Conservation (phyloP, 2,113 vertebrate species). For the Lepus americanus region DNA sequence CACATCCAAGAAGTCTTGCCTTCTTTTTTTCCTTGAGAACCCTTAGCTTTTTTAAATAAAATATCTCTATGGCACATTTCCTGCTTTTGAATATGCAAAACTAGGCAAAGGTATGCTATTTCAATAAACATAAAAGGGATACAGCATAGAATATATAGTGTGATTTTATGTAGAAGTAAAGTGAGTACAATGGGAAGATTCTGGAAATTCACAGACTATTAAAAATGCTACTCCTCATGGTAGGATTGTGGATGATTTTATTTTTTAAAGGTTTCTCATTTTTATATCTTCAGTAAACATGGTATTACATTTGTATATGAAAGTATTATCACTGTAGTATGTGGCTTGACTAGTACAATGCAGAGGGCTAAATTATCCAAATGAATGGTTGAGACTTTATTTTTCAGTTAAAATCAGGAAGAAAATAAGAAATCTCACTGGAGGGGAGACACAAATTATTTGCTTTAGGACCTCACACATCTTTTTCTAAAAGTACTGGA, state of each 20-base stretch:
- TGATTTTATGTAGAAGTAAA: neutral
- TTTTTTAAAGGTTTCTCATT: neutral
- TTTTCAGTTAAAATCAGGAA: conserved; percentile 53
- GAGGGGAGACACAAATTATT: neutral
- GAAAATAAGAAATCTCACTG: neutral
- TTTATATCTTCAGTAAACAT: neutral
- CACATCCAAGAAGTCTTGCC: neutral
- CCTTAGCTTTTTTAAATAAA: neutral
- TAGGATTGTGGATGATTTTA: neutral
- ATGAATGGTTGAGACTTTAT: neutral
- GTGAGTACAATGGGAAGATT: neutral
- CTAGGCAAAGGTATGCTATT: neutral
- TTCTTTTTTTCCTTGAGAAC: neutral
- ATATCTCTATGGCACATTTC: neutral
- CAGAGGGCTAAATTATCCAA: neutral
- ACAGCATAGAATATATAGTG: neutral
- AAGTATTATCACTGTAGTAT: neutral
- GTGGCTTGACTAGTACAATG: neutral
- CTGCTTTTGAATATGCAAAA: neutral
- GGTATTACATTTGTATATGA: neutral
- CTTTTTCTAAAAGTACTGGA: neutral
- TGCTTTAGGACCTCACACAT: neutral
- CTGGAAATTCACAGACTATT: conserved; percentile 1
- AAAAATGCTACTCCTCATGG: neutral
- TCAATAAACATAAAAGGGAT: neutral